Percentiles rank a stretch among this genome's conserved stretches.
Evolutionary conservation across 1,140 invertebrate species (phyloP).

Genomic region (Halesus radiatus): DNA sequence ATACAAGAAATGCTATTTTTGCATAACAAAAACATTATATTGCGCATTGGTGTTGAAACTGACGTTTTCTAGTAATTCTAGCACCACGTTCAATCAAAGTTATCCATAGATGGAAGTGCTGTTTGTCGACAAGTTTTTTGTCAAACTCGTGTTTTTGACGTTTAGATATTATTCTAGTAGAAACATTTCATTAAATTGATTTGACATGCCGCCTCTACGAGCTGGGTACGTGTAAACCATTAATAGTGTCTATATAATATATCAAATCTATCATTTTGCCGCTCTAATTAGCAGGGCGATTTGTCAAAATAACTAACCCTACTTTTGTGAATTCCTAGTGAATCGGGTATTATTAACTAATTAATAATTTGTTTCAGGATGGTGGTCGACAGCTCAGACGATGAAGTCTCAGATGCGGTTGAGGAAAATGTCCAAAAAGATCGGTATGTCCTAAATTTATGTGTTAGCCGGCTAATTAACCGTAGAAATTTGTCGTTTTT

Average conservation of each 20-base stretch:
- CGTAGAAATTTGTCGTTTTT: neutral
- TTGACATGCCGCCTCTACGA: slow-evolving; percentile 24
- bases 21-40: no score
- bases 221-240: slow-evolving; percentile 1
- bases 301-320: neutral
- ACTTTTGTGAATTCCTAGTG: neutral
- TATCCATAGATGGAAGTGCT: no score
- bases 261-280: neutral
- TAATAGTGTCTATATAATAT: neutral
- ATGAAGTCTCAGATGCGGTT: neutral
- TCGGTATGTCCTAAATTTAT: neutral
- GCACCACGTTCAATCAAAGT: no score
- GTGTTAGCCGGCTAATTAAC: neutral
- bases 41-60: no score
- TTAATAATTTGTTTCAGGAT: neutral
- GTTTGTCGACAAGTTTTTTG: neutral
- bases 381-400: neutral
- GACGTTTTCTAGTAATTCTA: no score
- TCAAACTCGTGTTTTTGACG: slow-evolving; percentile 24
- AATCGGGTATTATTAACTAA: neutral
- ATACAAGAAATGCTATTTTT: no score
- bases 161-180: no score
- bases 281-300: neutral
- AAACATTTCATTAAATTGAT: no score
- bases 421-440: no score